phyloP scores from a whole-genome alignment of 2,113 vertebrate species.

The Actinemys pallida region DNA sequence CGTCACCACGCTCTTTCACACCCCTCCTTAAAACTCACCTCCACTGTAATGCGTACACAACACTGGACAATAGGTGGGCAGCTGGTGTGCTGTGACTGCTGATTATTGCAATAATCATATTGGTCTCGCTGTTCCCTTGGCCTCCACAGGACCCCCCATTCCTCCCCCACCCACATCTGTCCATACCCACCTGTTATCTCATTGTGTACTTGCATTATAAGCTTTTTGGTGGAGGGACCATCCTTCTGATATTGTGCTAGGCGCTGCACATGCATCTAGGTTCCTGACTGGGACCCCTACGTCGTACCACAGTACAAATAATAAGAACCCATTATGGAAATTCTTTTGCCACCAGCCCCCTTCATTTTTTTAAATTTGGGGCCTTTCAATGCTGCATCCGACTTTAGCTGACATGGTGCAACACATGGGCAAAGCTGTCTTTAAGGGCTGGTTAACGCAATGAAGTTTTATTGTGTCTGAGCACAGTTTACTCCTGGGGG shows the following conservation, averaged over 20 bases:
- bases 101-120: rapidly evolving
- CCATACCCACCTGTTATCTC: background rate
- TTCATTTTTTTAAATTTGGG: background rate
- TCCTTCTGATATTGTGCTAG: background rate
- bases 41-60: background rate
- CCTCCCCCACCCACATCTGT: background rate
- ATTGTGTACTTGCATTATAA: background rate
- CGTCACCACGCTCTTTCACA: background rate
- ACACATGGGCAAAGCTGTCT: background rate
- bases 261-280: background rate
- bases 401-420: background rate
- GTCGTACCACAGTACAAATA: background rate
- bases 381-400: background rate
- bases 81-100: background rate
- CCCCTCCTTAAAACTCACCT: rapidly evolving
- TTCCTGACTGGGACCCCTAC: background rate
- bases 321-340: background rate
- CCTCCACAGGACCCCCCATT: rapidly evolving
- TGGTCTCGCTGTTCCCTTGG: background rate
- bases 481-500: no score
- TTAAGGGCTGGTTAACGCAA: background rate
- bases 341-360: background rate
- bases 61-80: rapidly evolving
- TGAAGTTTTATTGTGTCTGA: no score
- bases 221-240: background rate